Conservation (phyloP, 1,140 invertebrate species). For the Listronotus bonariensis region DNA sequence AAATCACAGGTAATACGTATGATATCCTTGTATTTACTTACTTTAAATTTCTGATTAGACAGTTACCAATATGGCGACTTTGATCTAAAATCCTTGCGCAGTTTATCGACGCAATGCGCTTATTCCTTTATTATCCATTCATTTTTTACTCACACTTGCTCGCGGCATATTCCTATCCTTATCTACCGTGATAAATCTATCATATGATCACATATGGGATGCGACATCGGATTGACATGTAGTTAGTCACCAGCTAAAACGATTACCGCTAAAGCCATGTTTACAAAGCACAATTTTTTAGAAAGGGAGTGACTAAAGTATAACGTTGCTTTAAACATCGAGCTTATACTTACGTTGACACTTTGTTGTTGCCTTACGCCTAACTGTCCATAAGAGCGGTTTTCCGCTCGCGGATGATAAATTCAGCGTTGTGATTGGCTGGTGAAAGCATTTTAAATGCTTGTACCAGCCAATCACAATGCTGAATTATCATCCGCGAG, state of each 20-base stretch:
- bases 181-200: no score
- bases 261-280: not conserved
- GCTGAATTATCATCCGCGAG: no score
- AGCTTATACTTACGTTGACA: no score
- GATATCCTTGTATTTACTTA: constrained; percentile 50
- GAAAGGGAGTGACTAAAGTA: not conserved
- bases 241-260: not conserved
- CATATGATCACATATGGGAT: no score
- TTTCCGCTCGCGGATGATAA: no score
- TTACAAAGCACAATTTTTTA: not conserved
- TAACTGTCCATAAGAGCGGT: no score
- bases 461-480: no score
- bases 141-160: constrained; percentile 1
- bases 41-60: constrained; percentile 51
- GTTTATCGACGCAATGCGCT: constrained; percentile 20
- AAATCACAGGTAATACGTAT: constrained; percentile 39
- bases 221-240: constrained; percentile 9
- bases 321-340: no score
- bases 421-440: no score
- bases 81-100: constrained; percentile 45
- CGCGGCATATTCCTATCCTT: not conserved
- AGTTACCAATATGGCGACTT: constrained; percentile 52
- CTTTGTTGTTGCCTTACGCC: no score
- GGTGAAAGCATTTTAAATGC: no score
- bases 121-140: not conserved